Evolutionary conservation across 1,140 invertebrate species (phyloP), one percentile per base, ranked within the genome.

Genomic region (Neomicropteryx cornuta): DNA sequence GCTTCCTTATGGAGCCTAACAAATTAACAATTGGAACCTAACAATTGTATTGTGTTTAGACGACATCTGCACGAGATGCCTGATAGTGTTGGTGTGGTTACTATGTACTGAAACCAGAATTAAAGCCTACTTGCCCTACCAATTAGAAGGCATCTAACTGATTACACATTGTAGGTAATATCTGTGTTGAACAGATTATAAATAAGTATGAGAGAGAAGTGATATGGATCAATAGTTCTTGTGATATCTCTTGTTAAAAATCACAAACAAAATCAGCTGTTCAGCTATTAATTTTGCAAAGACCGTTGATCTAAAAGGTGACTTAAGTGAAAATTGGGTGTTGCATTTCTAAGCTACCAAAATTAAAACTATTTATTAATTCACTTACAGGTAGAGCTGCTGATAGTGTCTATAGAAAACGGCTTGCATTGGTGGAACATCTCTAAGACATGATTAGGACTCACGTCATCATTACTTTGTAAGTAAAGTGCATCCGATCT

Each of bases 351-450:
- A 36, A 32, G 24, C 33, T 33, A 17, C 11, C 18, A n/a, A 42
- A 44, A 17, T 38, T 1, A 32, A 23, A 18, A 28, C 36, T 33
- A 33, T 16, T 16, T 33, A 33, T 27, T 8, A 41, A 33, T 33
- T 42, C 19, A 55, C 61, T 58, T 50, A 81, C 84, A 88, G 40
- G 81, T 81, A 36, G 69, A 60, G 56, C 86, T 77, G 70, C 83
- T 81, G 38, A 88, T 77, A 83, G 83, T 87, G 61, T 90, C 85
- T 27, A 89, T 70, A 2, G 73, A 72, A 4, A 74, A 62, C 23
- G 85, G 83, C 37, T 72, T 72, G 65, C 80, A 85, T 44, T 80
- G 73, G 54, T 74, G 66, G 50, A 88, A 83, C 59, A 87, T 88
- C 45, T 75, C 71, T 52, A 88, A 81, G 18, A 89, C 71, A 60